These are phyloP conservation scores for Oncorhynchus tshawytscha DNA, from an alignment of 2,113 vertebrate genomes.

Conservation along the genomic window DNA sequence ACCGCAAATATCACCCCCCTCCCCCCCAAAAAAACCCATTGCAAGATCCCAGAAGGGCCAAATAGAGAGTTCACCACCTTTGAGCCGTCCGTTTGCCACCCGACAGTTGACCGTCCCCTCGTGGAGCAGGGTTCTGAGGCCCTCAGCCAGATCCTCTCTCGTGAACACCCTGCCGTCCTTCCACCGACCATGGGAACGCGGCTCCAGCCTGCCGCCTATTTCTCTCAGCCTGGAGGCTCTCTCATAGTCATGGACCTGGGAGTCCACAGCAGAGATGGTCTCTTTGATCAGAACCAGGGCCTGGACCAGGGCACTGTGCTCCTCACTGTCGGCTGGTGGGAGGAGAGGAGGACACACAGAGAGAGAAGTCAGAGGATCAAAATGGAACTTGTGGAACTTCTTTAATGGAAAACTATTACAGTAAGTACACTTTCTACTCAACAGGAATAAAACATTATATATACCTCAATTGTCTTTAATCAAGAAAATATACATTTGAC, in stretches of 20 bases:
- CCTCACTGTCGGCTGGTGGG: constrained; percentile 79
- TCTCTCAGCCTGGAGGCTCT: constrained; percentile 79
- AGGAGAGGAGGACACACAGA: neutral
- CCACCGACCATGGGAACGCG: constrained; percentile 77
- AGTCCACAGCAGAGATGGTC: constrained; percentile 82
- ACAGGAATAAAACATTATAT: no score
- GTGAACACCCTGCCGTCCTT: constrained; percentile 79
- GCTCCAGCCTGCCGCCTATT: constrained; percentile 80
- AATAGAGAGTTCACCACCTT: constrained; percentile 79
- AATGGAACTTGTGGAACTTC: no score
- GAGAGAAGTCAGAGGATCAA: no score
- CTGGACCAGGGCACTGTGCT: constrained; percentile 75
- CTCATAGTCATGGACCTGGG: constrained; percentile 77
- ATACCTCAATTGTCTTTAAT: no score
- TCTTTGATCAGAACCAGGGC: constrained; percentile 83
- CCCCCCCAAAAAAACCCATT: no score
- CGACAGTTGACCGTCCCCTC: constrained; percentile 86
- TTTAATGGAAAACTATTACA: no score
- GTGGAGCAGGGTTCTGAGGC: constrained; percentile 68
- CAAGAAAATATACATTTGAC: no score
- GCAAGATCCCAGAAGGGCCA: neutral
- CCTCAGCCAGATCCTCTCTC: constrained; percentile 79
- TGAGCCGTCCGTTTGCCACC: constrained; percentile 78
- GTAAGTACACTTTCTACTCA: no score
- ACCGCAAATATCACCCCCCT: no score